Base-by-base conservation (phyloP, 1,140 invertebrate species). In the Ridgeia piscesae region DNA sequence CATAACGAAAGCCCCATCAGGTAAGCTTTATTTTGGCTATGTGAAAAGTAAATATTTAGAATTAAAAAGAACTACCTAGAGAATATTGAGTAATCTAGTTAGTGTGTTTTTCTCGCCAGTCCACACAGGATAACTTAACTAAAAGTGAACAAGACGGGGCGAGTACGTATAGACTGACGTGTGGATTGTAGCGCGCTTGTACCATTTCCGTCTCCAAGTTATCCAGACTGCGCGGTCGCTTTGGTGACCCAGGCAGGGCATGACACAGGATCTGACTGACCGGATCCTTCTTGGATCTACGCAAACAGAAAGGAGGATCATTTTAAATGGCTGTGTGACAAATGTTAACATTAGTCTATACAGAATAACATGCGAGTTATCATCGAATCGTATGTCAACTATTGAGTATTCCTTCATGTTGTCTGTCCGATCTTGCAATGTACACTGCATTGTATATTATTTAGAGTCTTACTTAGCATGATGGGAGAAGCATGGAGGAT, bases 201-300 rank as follows among this genome's bases (percentile, higher is more conserved):
- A 91, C 89, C 94, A 97, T 97, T 94, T 98, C 97, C 14, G 97
- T 95, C 96, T 98, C 97, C 94, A 98, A 96, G 92, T 97, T 96
- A 33, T 97, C 94, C 92, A 99, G 96, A 93, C 97, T 97, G 92
- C 96, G 96, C 0, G 99, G 99, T 95, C 97, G 97, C 91, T 97
- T 97, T 0, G 97, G 97, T 1, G 97, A 96, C 33, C 96, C 97
- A 1, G 97, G 97, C 0, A 98, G 93, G 31, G 98, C 97, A 89
- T 97, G 95, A 95, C 98, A 99, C 93, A 97, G 97, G 58, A 99
- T 99, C 91, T 97, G 96, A 95, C 98, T 97, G 94, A 98, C 98
- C 21, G 97, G 97, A 8, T 97, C 97, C 94, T 98, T 97, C 94
- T 98, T 97, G 0, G 98, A 97, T 95, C 97, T 97, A 93, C 8